phyloP scores from a whole-genome alignment of 2,888 invertebrate genomes.

The Dicycla oo region DNA sequence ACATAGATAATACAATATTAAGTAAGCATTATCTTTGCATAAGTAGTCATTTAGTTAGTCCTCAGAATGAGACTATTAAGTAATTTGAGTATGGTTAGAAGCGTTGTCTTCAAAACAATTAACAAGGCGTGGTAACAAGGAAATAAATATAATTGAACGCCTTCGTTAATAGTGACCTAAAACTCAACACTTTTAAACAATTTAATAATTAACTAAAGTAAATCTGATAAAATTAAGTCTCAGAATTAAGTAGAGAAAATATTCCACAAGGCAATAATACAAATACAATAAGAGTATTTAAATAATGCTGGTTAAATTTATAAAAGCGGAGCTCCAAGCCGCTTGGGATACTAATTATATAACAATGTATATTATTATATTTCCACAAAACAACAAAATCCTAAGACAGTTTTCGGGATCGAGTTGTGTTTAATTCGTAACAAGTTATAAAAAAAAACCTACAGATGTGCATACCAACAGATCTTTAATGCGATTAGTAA shows the following conservation, averaged over 20 bases:
- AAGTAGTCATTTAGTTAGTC: constrained; percentile 18
- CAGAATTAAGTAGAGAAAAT: constrained; percentile 36
- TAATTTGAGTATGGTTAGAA: constrained; percentile 7
- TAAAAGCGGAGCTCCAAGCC: neutral
- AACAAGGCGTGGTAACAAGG: constrained; percentile 41
- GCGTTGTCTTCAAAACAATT: constrained; percentile 5
- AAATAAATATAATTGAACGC: constrained; percentile 15
- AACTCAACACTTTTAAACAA: constrained; percentile 20
- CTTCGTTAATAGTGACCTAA: constrained; percentile 21
- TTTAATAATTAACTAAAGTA: constrained; percentile 9
- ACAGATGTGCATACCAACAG: constrained; percentile 8
- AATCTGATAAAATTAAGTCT: constrained; percentile 34
- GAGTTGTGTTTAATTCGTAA: constrained; percentile 25
- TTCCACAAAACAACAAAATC: constrained; percentile 14
- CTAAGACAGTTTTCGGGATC: neutral
- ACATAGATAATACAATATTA: constrained; percentile 35
- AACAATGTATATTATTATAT: constrained; percentile 7
- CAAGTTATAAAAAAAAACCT: constrained; percentile 23
- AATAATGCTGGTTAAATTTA: constrained; percentile 11
- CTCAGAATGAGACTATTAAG: constrained; percentile 3
- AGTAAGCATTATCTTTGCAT: constrained; percentile 35
- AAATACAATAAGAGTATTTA: constrained; percentile 32
- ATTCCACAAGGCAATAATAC: constrained; percentile 17
- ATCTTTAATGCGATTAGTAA: constrained; percentile 27
- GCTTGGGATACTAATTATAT: constrained; percentile 8